Conservation (phyloP, 2,888 invertebrate species). For the Lordiphosa fenestrarum region DNA sequence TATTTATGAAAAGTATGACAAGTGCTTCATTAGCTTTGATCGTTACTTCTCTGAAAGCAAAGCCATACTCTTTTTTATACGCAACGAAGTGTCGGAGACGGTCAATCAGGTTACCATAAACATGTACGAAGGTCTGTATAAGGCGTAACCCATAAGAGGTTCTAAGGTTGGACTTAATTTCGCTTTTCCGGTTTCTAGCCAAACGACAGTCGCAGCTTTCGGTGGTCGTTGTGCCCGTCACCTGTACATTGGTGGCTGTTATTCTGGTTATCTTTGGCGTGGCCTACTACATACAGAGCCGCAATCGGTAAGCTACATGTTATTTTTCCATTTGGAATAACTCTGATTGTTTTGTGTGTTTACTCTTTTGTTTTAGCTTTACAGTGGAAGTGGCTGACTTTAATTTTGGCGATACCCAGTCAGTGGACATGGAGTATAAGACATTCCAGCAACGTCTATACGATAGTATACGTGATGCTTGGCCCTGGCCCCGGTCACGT, state of each 20-base stretch:
- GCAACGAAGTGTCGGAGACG: constrained; percentile 87
- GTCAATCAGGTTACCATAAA: constrained; percentile 88
- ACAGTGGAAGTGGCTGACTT: constrained; percentile 94
- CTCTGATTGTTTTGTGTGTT: neutral
- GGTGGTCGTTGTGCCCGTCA: constrained; percentile 92
- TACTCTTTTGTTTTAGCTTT: constrained; percentile 81
- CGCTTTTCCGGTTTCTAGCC: constrained; percentile 81
- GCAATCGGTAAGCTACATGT: constrained; percentile 84
- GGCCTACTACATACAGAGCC: constrained; percentile 91
- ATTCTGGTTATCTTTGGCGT: constrained; percentile 92
- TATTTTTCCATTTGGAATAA: neutral
- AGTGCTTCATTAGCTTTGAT: constrained; percentile 82
- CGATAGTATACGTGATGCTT: constrained; percentile 87
- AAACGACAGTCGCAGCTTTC: constrained; percentile 90
- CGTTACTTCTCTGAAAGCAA: constrained; percentile 88
- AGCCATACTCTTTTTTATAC: constrained; percentile 89
- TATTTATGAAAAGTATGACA: constrained; percentile 81
- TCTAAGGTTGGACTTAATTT: neutral
- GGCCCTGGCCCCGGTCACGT: constrained; percentile 80
- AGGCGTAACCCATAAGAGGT: neutral
- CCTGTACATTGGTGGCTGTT: constrained; percentile 89
- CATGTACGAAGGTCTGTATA: constrained; percentile 89
- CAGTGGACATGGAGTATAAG: constrained; percentile 91
- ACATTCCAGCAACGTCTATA: constrained; percentile 90
- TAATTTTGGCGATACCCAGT: constrained; percentile 89